phyloP scores from a whole-genome alignment of 2,113 vertebrate genomes.

The western clawed frog (Xenopus tropicalis) region UCB_Xtro_10.0 CM004450.2:63785001-63785500 shows the following conservation, averaged over 20 bases:
- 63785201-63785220: conserved; percentile 99
- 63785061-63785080: conserved; percentile 87
- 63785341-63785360: conserved; percentile 76
- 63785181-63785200: conserved; percentile 87
- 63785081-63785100: conserved; percentile 80
- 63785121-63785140: conserved; percentile 77
- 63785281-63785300: conserved; percentile 85
- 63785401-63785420: conserved; percentile 56
- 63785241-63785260: conserved; percentile 99
- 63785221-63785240: conserved; percentile 96
- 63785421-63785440: conserved; percentile 56
- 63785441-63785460: conserved; percentile 45
- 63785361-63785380: conserved; percentile 63
- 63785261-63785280: conserved; percentile 92
- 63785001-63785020: conserved; percentile 76
- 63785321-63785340: conserved; percentile 63
- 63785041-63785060: conserved; percentile 88
- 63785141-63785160: conserved; percentile 76
- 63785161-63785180: conserved; percentile 84
- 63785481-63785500: background rate
- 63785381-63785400: conserved; percentile 57
- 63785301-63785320: conserved; percentile 83
- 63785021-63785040: conserved; percentile 80
- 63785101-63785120: conserved; percentile 79
- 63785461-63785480: background rate